Evolutionary conservation across 2,888 invertebrate genomes (phyloP), one percentile per base, ranked within the genome.

Genomic region (Yponomeuta evonymella): DNA sequence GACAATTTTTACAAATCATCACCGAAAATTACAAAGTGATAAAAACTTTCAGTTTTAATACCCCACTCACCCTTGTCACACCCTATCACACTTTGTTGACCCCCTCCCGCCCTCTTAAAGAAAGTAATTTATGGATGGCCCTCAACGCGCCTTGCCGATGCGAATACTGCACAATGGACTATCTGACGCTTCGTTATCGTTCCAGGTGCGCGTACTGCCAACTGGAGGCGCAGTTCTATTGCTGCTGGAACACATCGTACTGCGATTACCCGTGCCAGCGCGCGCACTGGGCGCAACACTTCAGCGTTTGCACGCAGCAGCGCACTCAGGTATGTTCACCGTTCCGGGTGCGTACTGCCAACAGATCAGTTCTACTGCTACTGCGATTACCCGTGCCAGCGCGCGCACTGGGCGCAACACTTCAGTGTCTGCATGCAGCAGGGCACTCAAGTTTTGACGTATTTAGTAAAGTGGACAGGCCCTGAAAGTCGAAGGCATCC

Each of bases 191-290:
- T 15, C 15, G 15, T 15, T 1, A 58, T 58, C 71, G 76, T 77
- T 36, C n/a, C 75, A 94, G 94, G 94, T 98, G 98, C 85, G 95
- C 96, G 0, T 94, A 95, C 81, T 98, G 98, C 87, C 94, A 94
- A 64, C 96, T 96, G 76, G 98, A 98, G 86, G 97, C 98, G 0
- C 95, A 96, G 77, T 97, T 97, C 85, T 97, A 98, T 86, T 98
- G 98, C 81, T 98, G 98, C 82, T 98, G 98, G 98, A 98, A 98
- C 90, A 98, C 98, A 0, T 95, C 97, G 70, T 98, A 98, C 86
- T 98, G 98, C 86, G 96, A 97, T 89, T 96, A 96, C 83, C 94
- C 95, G 2, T 98, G 98, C 79, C 98, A 98, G 86, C 95, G 96
- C 79, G 93, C 95, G 75, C 97, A 98, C 85, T 98, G 98, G 98